Evolutionary conservation across 2,888 invertebrate genomes (phyloP), one percentile per base, ranked within the genome.

Genomic region (Drosophila cognata): DNA sequence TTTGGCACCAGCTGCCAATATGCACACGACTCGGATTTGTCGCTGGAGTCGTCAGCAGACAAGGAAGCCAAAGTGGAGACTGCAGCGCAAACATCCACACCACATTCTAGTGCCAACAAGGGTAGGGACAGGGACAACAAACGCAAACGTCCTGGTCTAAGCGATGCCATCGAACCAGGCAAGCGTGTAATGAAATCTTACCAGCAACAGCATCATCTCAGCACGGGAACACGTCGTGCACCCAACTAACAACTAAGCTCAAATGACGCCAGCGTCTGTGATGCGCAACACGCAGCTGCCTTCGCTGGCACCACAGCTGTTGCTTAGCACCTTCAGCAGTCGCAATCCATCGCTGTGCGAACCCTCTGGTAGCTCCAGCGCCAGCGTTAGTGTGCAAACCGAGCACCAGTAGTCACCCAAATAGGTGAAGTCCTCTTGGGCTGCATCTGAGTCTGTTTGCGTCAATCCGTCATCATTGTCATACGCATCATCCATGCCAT

Each of bases 1-100:
- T 98, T 98, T 93, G 98, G 98, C 0, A 97, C 97, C 91, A 97
- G 97, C 89, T 98, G 98, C 92, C 97, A 97, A 84, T 98, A 96
- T 93, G 98, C 97, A 0, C 98, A 98, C 92, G 98, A 97, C 89
- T 97, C 97, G 0, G 98, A 98, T 92, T 94, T 97, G 13, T 75
- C 85, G 1, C 56, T 74, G 6, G 75, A 70, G 2, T 56, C 60
- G 1, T 10, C 56, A 1, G 46, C 21, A 25, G 51, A 25, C 1
- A 57, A 18, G 21, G 58, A 71, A 8, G 8, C 62, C 4, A 73
- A 61, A 6, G 50, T 52, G 8, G 72, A 77, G n/a, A n/a, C 38
- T 6, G 43, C 53, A 16, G 57, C 71, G 2, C 50, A 83, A 4
- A 61, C 56, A 29, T 16, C 55, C 18, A 53, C 38, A 4, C 16